These are phyloP conservation scores for Argyra leucocephala DNA, from an alignment of 2,888 invertebrate genomes.

Conservation along the genomic window DNA sequence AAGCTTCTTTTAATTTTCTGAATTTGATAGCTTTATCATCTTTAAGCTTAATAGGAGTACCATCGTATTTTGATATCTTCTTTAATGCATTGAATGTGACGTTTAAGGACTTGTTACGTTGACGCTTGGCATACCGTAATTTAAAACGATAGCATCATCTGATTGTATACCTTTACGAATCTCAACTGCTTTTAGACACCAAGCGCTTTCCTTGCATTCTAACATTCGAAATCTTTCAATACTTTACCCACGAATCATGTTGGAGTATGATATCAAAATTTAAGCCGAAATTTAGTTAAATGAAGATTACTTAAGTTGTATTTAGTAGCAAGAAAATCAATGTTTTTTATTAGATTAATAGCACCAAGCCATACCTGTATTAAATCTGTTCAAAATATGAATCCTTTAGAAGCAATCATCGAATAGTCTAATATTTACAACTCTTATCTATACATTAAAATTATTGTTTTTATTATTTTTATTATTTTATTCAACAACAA, in stretches of 20 bases:
- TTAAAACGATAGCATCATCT: conserved; percentile 93
- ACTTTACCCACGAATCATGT: conserved; percentile 81
- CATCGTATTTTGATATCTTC: conserved; percentile 55
- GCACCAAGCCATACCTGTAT: too few species aligned
- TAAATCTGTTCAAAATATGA: too few species aligned
- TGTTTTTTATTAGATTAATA: too few species aligned
- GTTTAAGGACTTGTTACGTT: conserved; percentile 72
- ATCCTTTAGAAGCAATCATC: too few species aligned
- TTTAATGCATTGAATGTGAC: conserved; percentile 65
- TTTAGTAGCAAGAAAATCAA: too few species aligned
- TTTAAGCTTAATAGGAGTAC: conserved; percentile 44
- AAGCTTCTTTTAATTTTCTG: conserved; percentile 42
- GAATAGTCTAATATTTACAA: too few species aligned
- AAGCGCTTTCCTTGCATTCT: conserved; percentile 78
- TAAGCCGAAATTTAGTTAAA: conserved; percentile 82
- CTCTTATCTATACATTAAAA: too few species aligned
- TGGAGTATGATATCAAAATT: conserved; percentile 76
- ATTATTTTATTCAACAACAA: too few species aligned
- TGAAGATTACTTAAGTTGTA: conserved; percentile 85
- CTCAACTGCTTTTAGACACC: conserved; percentile 82
- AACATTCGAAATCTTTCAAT: conserved; percentile 77
- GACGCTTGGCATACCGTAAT: conserved; percentile 78
- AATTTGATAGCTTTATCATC: conserved; percentile 41
- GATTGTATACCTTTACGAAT: conserved; percentile 76
- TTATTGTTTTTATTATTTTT: too few species aligned